phyloP scores from a whole-genome alignment of 37 sponge, comb jelly and placozoan species.

The Spongilla lacustris region DNA sequence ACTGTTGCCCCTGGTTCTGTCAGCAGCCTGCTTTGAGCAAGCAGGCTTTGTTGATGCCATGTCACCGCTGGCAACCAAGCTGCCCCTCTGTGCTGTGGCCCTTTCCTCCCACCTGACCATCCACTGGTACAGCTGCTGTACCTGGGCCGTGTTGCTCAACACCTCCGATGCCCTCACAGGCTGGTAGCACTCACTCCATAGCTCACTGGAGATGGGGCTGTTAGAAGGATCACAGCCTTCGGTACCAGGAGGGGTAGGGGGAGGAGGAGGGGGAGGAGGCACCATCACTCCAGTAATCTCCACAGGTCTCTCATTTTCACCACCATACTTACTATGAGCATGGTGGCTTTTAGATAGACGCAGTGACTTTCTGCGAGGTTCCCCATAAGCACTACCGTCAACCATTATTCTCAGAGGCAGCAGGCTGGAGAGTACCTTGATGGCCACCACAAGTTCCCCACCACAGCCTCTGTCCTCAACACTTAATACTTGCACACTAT shows the following conservation, averaged over 20 bases:
- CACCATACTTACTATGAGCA: not conserved
- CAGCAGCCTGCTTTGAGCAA: not conserved
- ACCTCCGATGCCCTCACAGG: slow-evolving; percentile 21
- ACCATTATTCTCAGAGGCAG: not conserved
- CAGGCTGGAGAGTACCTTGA: not conserved
- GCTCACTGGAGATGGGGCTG: not conserved
- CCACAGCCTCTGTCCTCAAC: not conserved
- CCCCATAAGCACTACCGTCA: not conserved
- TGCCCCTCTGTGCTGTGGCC: not conserved
- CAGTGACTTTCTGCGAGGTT: not conserved
- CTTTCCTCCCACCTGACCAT: slow-evolving; percentile 26
- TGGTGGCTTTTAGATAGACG: slow-evolving; percentile 1
- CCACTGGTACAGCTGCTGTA: slow-evolving; percentile 24
- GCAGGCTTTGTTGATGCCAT: not conserved
- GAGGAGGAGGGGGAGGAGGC: not conserved
- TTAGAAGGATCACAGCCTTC: no score
- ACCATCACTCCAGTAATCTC: not conserved
- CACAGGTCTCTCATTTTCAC: not conserved
- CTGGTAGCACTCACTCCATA: slow-evolving; percentile 52
- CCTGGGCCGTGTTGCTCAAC: slow-evolving; percentile 23
- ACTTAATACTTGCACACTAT: not conserved
- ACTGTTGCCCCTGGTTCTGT: not conserved
- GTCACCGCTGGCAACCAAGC: not conserved
- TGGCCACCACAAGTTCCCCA: not conserved
- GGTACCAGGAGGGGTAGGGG: not conserved